phyloP scores from a whole-genome alignment of 1,140 invertebrate species.

The Pristionchus pacificus region DNA sequence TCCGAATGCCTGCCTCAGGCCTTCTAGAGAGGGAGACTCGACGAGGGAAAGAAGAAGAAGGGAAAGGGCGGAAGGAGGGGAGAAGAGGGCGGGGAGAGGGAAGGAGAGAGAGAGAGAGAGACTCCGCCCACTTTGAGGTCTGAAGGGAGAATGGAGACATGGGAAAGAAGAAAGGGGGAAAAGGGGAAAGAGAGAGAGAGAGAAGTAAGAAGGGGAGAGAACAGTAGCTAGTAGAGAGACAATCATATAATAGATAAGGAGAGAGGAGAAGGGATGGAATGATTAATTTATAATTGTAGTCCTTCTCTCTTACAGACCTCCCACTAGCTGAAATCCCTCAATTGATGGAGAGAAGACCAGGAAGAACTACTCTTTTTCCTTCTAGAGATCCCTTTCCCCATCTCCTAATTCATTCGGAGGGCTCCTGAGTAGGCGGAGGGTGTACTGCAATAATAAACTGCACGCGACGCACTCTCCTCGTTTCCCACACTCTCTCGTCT shows the following conservation, averaged over 20 bases:
- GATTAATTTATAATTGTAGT: neutral
- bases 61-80: neutral
- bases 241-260: neutral
- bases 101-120: neutral
- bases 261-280: neutral
- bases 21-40: neutral
- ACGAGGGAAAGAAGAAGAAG: neutral
- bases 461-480: too few species aligned
- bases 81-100: neutral
- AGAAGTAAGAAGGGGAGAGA: conserved; percentile 12
- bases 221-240: conserved; percentile 2
- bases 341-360: too few species aligned
- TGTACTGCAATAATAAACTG: too few species aligned
- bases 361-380: too few species aligned
- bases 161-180: neutral
- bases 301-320: too few species aligned
- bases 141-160: too few species aligned
- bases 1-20: neutral
- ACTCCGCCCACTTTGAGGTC: conserved; percentile 9
- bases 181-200: neutral
- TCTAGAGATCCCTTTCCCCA: too few species aligned
- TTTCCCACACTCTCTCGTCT: too few species aligned
- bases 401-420: too few species aligned
- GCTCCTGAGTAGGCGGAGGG: too few species aligned
- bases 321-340: too few species aligned